Conservation (phyloP, 2,113 vertebrate genomes). For the Chloropsis hardwickii region DNA sequence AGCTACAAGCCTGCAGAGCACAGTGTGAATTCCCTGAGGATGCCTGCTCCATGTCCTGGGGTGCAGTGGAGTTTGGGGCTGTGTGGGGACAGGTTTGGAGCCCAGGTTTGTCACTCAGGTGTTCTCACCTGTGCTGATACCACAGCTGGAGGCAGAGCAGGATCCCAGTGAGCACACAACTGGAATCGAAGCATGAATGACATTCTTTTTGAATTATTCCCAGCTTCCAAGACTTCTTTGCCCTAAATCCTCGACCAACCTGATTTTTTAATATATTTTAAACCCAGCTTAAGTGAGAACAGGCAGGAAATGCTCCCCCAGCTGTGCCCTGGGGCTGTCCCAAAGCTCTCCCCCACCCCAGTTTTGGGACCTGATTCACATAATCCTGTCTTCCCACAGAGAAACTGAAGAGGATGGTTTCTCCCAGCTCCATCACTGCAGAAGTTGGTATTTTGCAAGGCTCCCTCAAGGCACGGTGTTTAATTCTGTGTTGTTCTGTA, state of each 20-base stretch:
- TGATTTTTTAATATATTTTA: neutral
- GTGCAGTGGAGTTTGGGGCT: neutral
- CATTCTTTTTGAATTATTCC: neutral
- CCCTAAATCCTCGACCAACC: neutral
- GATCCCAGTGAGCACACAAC: neutral
- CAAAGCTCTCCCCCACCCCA: neutral
- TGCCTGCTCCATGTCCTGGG: neutral
- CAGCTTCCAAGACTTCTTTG: neutral
- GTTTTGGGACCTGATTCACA: neutral
- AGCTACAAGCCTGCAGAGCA: fast-evolving
- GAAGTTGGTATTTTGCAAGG: neutral
- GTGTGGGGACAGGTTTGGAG: neutral
- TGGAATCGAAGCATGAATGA: neutral
- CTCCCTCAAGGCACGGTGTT: conserved; percentile 55
- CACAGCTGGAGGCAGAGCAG: neutral
- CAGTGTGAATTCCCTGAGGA: neutral
- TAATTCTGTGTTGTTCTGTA: conserved; percentile 81
- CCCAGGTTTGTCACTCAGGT: neutral
- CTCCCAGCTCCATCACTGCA: neutral
- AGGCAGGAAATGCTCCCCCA: neutral
- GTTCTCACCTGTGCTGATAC: neutral
- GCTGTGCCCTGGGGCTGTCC: neutral
- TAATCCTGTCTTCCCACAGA: neutral
- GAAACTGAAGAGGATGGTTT: neutral
- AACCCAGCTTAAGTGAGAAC: neutral